phyloP scores from a whole-genome alignment of 2,113 vertebrate species.

The Onychostruthus taczanowskii region DNA sequence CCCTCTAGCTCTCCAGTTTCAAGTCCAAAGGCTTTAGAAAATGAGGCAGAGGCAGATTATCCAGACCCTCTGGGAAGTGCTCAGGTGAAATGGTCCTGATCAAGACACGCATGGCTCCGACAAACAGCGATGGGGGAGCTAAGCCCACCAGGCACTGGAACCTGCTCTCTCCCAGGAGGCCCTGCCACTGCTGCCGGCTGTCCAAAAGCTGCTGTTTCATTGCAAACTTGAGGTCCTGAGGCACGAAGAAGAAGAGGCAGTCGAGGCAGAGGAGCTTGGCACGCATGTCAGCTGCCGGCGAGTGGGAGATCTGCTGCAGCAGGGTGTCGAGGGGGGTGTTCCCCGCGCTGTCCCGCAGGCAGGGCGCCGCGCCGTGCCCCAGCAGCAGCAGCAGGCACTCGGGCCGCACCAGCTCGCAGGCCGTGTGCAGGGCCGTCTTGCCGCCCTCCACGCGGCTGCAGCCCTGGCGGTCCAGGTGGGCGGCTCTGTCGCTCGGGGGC shows the following conservation, averaged over 20 bases:
- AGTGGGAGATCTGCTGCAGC: slow-evolving; percentile 72
- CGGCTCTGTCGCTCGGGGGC: slow-evolving; percentile 7
- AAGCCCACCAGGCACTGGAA: slow-evolving; percentile 83
- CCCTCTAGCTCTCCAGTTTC: slow-evolving; percentile 70
- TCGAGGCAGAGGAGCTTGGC: slow-evolving; percentile 82
- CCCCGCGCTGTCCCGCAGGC: slow-evolving; percentile 65
- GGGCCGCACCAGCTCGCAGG: slow-evolving; percentile 83
- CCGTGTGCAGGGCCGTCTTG: slow-evolving; percentile 83
- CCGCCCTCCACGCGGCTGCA: slow-evolving; percentile 84
- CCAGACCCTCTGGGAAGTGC: slow-evolving; percentile 81
- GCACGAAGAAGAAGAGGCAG: slow-evolving; percentile 85
- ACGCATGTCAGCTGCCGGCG: background rate
- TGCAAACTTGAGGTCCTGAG: slow-evolving; percentile 50
- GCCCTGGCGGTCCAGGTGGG: slow-evolving; percentile 79
- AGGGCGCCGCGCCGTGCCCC: slow-evolving; percentile 79
- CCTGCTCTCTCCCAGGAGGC: slow-evolving; percentile 80
- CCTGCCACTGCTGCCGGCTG: slow-evolving; percentile 77
- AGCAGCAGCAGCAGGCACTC: slow-evolving; percentile 88
- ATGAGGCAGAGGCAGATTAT: slow-evolving; percentile 79
- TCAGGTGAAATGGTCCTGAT: slow-evolving; percentile 79
- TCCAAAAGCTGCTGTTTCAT: slow-evolving; percentile 75
- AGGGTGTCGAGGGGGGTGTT: slow-evolving; percentile 81
- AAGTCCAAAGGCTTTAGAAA: slow-evolving; percentile 86
- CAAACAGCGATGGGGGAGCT: slow-evolving; percentile 82
- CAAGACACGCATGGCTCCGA: slow-evolving; percentile 84